Evolutionary conservation across 2,797 vertebrate genomes (phyloP).

Genomic region (Falco naumanni): DNA sequence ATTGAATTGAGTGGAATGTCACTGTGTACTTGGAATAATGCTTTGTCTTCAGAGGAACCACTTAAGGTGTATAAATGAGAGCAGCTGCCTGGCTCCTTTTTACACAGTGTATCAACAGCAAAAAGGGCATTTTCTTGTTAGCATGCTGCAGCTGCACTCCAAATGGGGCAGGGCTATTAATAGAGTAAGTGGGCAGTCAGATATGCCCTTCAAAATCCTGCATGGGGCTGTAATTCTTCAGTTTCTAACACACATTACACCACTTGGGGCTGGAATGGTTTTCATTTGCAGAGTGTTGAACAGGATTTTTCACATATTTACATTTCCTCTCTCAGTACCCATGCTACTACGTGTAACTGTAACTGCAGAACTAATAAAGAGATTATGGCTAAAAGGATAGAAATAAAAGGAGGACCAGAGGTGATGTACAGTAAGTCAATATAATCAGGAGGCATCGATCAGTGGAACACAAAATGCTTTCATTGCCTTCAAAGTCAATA

Average conservation of each 20-base stretch:
- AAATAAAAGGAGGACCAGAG: conserved; percentile 12
- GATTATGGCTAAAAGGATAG: not conserved
- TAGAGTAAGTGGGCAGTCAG: conserved; percentile 24
- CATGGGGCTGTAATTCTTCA: not conserved
- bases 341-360: not conserved
- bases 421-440: conserved; percentile 25
- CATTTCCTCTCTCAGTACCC: not conserved
- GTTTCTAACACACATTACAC: not conserved
- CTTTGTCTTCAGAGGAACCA: not conserved
- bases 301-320: not conserved
- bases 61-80: not conserved
- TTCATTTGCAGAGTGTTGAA: not conserved
- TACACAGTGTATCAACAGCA: not conserved
- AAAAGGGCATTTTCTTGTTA: not conserved
- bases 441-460: conserved; percentile 56
- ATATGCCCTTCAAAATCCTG: conserved; percentile 56
- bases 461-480: conserved; percentile 73
- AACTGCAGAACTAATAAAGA: conserved; percentile 29
- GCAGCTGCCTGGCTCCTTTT: not conserved
- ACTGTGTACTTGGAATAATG: not conserved
- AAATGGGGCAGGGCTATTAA: conserved; percentile 36
- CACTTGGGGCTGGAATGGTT: not conserved
- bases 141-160: fast-evolving
- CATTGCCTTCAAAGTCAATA: conserved; percentile 65
- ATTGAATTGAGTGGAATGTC: not conserved